These are phyloP conservation scores for Ceraclea dissimilis DNA, from an alignment of 2,888 invertebrate genomes.

Conservation along the genomic window DNA sequence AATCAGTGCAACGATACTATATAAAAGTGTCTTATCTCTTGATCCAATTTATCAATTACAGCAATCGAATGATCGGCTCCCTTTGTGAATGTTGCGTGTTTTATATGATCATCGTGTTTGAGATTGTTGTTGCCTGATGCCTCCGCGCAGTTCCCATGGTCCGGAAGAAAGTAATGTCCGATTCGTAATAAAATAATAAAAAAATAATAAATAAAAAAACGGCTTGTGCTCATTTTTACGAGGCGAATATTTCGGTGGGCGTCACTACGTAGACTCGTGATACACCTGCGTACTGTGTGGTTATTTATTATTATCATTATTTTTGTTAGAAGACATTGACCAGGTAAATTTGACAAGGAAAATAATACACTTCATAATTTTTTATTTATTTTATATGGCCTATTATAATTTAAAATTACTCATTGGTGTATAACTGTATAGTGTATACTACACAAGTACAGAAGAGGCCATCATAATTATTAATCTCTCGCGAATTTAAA, in stretches of 20 bases:
- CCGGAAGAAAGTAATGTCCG: not conserved
- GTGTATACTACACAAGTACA: too few relatives aligned
- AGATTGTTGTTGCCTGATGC: not conserved
- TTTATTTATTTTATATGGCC: too few relatives aligned
- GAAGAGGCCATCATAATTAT: too few relatives aligned
- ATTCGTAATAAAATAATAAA: not conserved
- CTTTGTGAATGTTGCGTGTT: not conserved
- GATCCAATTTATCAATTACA: not conserved
- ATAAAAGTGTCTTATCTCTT: not conserved
- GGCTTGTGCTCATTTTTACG: not conserved
- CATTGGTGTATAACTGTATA: too few relatives aligned
- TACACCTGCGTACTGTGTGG: too few relatives aligned
- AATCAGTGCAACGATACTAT: not conserved
- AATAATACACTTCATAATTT: too few relatives aligned
- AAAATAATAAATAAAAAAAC: not conserved
- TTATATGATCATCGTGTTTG: not conserved
- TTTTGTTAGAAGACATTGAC: too few relatives aligned
- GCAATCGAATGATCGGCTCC: not conserved
- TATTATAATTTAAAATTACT: too few relatives aligned
- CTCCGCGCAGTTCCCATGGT: not conserved
- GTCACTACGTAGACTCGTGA: too few relatives aligned
- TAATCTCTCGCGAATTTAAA: too few relatives aligned
- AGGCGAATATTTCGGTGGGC: not conserved
- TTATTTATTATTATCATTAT: too few relatives aligned
- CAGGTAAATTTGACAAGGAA: too few relatives aligned